Evolutionary conservation across 1,140 invertebrate genomes (phyloP).

Genomic region (Hyposmocoma kahamanoa): DNA sequence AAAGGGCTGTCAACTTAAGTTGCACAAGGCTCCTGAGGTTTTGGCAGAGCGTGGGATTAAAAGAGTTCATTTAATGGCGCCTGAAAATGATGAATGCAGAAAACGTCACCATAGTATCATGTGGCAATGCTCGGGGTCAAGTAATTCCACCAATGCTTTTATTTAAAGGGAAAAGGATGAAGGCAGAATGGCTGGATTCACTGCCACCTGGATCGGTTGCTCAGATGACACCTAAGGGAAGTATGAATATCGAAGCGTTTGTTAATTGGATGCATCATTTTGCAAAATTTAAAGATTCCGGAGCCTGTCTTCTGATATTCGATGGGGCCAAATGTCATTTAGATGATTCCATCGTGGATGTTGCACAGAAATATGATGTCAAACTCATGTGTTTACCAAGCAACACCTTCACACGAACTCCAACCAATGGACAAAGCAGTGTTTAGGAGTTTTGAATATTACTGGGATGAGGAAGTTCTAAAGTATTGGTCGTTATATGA

Average conservation of each 20-base stretch:
- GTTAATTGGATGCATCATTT: background rate
- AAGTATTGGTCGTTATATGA: background rate
- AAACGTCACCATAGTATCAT: conserved; percentile 43
- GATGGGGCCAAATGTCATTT: conserved; percentile 1
- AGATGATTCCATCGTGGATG: background rate
- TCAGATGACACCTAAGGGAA: background rate
- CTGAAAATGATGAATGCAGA: conserved; percentile 44
- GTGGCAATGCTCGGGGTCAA: conserved; percentile 41
- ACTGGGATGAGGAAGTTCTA: conserved; percentile 1
- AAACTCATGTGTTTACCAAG: background rate
- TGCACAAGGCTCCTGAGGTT: conserved; percentile 33
- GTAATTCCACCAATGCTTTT: conserved; percentile 45
- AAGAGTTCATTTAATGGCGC: conserved; percentile 32
- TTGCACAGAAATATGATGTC: background rate
- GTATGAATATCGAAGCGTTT: background rate
- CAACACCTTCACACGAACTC: background rate
- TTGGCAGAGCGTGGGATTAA: conserved; percentile 28
- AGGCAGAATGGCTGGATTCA: conserved; percentile 56
- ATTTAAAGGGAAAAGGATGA: conserved; percentile 18
- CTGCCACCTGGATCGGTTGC: conserved; percentile 13
- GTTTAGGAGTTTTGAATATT: background rate
- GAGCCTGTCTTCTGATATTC: background rate
- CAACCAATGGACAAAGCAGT: background rate
- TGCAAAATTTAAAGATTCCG: background rate
- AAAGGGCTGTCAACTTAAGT: conserved; percentile 28